Base-by-base conservation (phyloP, 2,888 invertebrate species). In the Clunio marinus region DNA sequence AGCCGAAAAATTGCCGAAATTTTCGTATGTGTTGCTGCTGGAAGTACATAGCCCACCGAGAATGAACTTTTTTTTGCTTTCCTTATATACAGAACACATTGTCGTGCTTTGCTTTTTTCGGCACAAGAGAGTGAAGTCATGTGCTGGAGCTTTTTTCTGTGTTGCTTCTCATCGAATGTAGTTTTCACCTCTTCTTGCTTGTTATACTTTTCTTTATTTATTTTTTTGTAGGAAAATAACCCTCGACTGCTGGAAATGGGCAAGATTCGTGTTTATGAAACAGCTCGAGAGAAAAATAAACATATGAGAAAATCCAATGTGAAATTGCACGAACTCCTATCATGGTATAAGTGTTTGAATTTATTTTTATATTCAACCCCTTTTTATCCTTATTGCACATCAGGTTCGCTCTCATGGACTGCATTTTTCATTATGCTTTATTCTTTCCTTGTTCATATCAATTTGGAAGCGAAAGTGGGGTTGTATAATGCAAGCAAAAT, bases 51-150 rank as follows among this genome's bases (percentile, higher is more conserved):
- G 27, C 24, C 25, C 27, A 22, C 55, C 10, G 45, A 63, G 45
- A 63, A 63, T 63, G 63, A 63, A 63, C 63, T 63, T 63, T 63
- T 58, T 60, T 63, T 45, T 41, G 37, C 46, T 63, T 22, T 45
- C 63, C 63, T 63, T 63, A 63, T 63, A 28, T 63, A 63, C 45
- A n/a, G 2, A 7, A 41, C 41, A 13, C 3, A 15, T 41, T 3
- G 15, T n/a, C 15, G 3, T 41, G 3, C 15, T 13, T 8, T n/a
- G 41, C 41, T 41, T 15, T 41, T n/a, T 41, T 41, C 41, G 17
- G 51, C 22, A 51, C 22, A 51, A 17, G 51, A 51, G 51, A 51
- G 32, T 10, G n/a, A 32, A 32, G 51, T 17, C 51, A 51, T 51
- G 51, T 51, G 22, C 51, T 51, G 41, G 41, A 41, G 41, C 41